Conservation (phyloP, 2,113 vertebrate genomes). For the Colius striatus region DNA sequence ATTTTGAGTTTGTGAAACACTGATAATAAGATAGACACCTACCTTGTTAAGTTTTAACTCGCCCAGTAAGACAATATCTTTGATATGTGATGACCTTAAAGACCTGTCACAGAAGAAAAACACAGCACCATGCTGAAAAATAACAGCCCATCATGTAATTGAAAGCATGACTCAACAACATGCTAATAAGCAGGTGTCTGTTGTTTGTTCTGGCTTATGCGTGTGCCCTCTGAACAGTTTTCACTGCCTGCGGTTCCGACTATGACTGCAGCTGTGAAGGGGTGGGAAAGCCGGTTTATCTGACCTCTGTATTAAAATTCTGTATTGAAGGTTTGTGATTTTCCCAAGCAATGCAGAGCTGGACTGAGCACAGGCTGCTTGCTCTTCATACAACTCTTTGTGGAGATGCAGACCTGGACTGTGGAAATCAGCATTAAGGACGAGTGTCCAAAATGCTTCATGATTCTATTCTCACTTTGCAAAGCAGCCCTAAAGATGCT, state of each 20-base stretch:
- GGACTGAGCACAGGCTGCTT: not conserved
- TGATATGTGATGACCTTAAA: not conserved
- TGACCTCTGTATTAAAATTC: not conserved
- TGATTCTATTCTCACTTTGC: not conserved
- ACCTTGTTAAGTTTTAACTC: not conserved
- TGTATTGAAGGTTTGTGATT: not conserved
- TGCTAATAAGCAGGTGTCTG: slow-evolving; percentile 10
- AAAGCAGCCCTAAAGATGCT: not conserved
- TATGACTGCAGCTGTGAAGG: not conserved
- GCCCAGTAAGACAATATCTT: not conserved
- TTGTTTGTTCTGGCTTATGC: not conserved
- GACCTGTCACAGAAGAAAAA: not conserved
- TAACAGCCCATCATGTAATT: not conserved
- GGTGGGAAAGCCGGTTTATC: not conserved
- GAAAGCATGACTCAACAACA: slow-evolving; percentile 2
- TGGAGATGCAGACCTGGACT: not conserved
- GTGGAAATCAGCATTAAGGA: not conserved
- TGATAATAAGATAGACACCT: slow-evolving; percentile 12
- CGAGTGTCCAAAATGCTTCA: not conserved
- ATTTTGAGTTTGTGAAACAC: slow-evolving; percentile 11
- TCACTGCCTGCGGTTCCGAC: not conserved
- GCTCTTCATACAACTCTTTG: not conserved
- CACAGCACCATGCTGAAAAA: slow-evolving; percentile 29
- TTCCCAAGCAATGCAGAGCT: not conserved
- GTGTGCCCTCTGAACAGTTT: not conserved